Conservation (phyloP, 1,140 invertebrate genomes). For the Drosophila subpulchrella region DNA sequence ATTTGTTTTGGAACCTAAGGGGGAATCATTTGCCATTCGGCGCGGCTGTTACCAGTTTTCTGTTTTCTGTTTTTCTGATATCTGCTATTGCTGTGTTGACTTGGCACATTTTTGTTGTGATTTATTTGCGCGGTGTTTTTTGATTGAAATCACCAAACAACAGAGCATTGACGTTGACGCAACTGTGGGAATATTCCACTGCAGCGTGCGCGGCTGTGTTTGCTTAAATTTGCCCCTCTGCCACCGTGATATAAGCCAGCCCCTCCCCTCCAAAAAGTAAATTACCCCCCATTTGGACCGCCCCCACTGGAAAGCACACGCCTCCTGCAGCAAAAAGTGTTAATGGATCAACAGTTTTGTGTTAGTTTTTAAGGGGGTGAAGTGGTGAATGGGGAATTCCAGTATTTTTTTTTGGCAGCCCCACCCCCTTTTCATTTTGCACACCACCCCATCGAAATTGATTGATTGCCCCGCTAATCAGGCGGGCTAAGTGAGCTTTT, state of each 20-base stretch:
- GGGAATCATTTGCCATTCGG: constrained; percentile 48
- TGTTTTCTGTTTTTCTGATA: constrained; percentile 28
- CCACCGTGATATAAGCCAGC: background rate
- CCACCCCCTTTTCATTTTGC: constrained; percentile 24
- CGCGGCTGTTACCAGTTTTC: constrained; percentile 50
- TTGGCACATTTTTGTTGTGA: constrained; percentile 75
- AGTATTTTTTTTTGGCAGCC: constrained; percentile 52
- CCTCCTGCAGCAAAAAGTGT: constrained; percentile 59
- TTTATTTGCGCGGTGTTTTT: constrained; percentile 70
- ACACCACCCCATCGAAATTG: constrained; percentile 13
- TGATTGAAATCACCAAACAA: constrained; percentile 63
- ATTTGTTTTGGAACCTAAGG: constrained; percentile 4
- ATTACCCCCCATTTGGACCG: background rate
- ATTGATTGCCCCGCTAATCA: constrained; percentile 70
- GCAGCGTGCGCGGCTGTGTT: constrained; percentile 59
- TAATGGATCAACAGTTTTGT: constrained; percentile 75
- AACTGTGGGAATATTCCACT: constrained; percentile 81
- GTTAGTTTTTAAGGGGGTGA: constrained; percentile 45
- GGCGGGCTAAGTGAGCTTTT: constrained; percentile 30
- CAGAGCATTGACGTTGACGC: constrained; percentile 53
- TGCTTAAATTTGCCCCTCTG: constrained; percentile 33
- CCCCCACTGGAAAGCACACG: constrained; percentile 36
- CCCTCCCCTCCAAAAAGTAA: background rate
- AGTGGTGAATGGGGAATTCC: constrained; percentile 17
- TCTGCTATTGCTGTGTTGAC: constrained; percentile 60